Percentiles rank a stretch among this genome's conserved stretches.
Conservation (phyloP, 2,113 vertebrate species). For the Tiliqua scincoides region DNA sequence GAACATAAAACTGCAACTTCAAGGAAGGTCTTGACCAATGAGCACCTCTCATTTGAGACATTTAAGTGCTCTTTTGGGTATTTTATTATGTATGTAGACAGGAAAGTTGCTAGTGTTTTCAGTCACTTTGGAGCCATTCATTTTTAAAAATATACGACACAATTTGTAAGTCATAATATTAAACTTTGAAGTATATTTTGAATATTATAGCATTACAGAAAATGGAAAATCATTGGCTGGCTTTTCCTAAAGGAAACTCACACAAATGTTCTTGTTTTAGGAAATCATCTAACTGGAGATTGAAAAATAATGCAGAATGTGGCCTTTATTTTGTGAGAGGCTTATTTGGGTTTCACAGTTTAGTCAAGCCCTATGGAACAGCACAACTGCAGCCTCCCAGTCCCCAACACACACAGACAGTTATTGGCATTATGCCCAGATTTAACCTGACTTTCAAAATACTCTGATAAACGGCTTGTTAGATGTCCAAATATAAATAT, state of each 20-base stretch:
- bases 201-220: not conserved
- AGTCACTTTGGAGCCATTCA: not conserved
- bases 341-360: slow-evolving; percentile 30
- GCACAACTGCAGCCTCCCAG: slow-evolving; percentile 4
- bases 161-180: not conserved
- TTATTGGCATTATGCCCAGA: slow-evolving; percentile 34
- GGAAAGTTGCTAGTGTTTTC: not conserved
- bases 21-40: not conserved
- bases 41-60: not conserved
- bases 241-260: not conserved
- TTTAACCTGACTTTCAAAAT: slow-evolving; percentile 59
- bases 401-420: no score
- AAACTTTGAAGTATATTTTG: not conserved
- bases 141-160: not conserved
- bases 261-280: not conserved
- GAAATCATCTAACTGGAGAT: not conserved
- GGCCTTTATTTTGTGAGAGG: not conserved
- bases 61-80: not conserved
- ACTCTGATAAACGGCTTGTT: slow-evolving; percentile 44
- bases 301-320: not conserved
- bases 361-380: slow-evolving; percentile 30
- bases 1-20: not conserved
- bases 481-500: slow-evolving; percentile 46
- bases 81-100: not conserved
- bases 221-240: not conserved